Evolutionary conservation across 1,140 invertebrate species (phyloP).

Genomic region (Melanaphis sacchari): DNA sequence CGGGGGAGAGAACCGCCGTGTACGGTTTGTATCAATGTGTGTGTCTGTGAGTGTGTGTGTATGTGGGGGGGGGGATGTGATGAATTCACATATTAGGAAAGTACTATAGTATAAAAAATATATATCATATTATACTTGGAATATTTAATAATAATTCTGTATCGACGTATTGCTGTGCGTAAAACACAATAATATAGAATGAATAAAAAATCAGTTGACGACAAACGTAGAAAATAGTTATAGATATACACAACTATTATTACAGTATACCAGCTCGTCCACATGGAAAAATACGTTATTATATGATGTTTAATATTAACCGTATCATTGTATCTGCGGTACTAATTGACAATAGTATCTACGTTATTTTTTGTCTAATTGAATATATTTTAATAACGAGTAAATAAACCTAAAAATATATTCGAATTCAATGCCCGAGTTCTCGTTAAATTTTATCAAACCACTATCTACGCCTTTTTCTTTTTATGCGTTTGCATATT

Average conservation of each 20-base stretch:
- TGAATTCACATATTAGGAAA: neutral
- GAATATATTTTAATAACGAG: neutral
- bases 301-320: neutral
- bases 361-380: neutral
- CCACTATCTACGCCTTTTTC: too few species aligned
- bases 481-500: too few species aligned
- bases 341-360: neutral
- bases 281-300: neutral
- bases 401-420: neutral
- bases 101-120: neutral
- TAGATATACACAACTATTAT: neutral
- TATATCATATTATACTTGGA: neutral
- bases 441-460: neutral
- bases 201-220: too few species aligned
- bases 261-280: neutral
- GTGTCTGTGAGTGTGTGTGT: too few species aligned
- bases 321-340: neutral
- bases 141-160: neutral
- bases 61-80: neutral
- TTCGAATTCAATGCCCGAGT: neutral
- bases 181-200: too few species aligned
- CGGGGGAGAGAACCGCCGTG: neutral
- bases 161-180: too few species aligned
- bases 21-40: neutral
- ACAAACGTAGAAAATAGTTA: neutral